Conservation (phyloP, 1,140 invertebrate genomes). For the Cyclargus thomasi region DNA sequence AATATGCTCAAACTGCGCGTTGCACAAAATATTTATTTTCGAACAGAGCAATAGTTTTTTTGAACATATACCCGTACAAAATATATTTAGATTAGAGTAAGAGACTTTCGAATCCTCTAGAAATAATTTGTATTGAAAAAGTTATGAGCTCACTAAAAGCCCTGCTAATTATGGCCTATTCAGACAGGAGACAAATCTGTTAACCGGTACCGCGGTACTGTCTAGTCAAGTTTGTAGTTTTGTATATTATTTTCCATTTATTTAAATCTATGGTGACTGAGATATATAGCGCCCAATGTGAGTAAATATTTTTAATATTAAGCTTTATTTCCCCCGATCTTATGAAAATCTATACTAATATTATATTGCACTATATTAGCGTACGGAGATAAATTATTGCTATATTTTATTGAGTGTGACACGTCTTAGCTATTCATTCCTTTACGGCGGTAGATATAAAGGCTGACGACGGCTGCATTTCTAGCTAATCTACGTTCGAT, state of each 20-base stretch:
- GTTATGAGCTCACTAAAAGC: constrained; percentile 42
- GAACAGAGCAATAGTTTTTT: constrained; percentile 10
- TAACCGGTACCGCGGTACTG: constrained; percentile 67
- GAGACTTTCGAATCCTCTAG: constrained; percentile 16
- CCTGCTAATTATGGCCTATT: constrained; percentile 30
- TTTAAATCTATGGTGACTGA: constrained; percentile 59
- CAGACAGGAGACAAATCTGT: constrained; percentile 30
- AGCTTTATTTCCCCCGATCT: constrained; percentile 18
- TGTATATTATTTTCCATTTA: constrained; percentile 64
- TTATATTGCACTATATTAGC: constrained; percentile 18
- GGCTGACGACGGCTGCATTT: constrained; percentile 44
- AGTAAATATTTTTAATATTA: constrained; percentile 19
- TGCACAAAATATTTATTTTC: constrained; percentile 17
- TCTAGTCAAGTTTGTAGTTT: constrained; percentile 71
- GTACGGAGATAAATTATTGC: constrained; percentile 16
- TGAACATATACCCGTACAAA: constrained; percentile 19
- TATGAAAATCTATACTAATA: constrained; percentile 20
- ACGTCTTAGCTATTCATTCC: constrained; percentile 36
- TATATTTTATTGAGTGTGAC: constrained; percentile 25
- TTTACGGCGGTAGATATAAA: constrained; percentile 38
- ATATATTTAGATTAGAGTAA: constrained; percentile 20
- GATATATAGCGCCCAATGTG: constrained; percentile 35
- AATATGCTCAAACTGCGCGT: constrained; percentile 1
- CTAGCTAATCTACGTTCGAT: constrained; percentile 38
- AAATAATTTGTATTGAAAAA: constrained; percentile 18